Conservation (phyloP, 2,113 vertebrate species). For the Symphodus melops region DNA sequence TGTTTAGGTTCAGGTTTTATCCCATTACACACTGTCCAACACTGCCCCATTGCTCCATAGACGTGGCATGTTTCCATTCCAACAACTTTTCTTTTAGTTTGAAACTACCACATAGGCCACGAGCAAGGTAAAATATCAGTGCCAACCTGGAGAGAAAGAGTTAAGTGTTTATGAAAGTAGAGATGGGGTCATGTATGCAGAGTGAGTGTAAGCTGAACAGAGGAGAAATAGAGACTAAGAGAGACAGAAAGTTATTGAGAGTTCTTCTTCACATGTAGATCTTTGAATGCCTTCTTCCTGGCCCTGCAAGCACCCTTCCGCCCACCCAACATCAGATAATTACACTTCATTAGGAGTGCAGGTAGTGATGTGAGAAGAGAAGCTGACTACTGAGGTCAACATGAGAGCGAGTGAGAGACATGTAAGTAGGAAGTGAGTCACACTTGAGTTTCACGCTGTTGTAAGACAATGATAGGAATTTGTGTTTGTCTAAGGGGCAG, state of each 20-base stretch:
- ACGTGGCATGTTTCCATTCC: no score
- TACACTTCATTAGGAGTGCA: constrained; percentile 75
- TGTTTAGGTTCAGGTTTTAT: no score
- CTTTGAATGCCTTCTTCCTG: constrained; percentile 59
- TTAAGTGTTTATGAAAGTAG: constrained; percentile 6
- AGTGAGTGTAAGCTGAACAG: constrained; percentile 54
- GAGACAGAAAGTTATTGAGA: constrained; percentile 62
- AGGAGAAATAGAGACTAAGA: constrained; percentile 39
- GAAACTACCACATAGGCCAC: neutral
- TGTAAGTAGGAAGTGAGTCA: neutral
- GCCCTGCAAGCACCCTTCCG: constrained; percentile 54
- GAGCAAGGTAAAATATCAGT: neutral
- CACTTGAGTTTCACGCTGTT: constrained; percentile 15
- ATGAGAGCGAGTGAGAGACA: constrained; percentile 12
- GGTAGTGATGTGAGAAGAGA: constrained; percentile 65
- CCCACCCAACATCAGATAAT: constrained; percentile 76
- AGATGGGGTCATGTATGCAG: constrained; percentile 21
- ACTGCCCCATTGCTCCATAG: no score
- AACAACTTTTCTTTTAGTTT: neutral
- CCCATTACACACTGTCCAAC: no score
- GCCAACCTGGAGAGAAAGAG: neutral
- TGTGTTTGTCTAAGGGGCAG: constrained; percentile 13
- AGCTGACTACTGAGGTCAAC: neutral
- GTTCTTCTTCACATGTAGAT: constrained; percentile 66
- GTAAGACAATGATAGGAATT: constrained; percentile 48